Evolutionary conservation across 2,888 invertebrate species (phyloP).

Genomic region (Drosophila rellima): DNA sequence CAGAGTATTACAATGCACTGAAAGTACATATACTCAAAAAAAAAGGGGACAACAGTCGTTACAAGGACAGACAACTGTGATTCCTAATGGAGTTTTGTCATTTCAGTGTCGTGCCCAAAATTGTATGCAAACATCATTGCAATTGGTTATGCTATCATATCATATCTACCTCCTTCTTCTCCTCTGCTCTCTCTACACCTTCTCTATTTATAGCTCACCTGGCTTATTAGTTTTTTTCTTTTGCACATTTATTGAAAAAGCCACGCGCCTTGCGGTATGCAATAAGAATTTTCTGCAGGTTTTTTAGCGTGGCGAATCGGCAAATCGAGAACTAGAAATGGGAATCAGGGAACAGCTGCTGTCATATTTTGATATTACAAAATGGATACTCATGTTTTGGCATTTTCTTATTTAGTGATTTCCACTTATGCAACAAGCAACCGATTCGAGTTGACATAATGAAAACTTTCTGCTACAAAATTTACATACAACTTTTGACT

Average conservation of each 20-base stretch:
- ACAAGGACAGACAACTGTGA: slow-evolving; percentile 46
- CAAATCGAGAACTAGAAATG: slow-evolving; percentile 5
- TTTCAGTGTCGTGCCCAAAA: slow-evolving; percentile 53
- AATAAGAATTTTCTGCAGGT: slow-evolving; percentile 37
- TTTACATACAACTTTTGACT: slow-evolving; percentile 60
- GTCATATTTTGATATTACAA: slow-evolving; percentile 51
- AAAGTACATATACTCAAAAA: slow-evolving; percentile 42
- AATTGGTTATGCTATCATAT: slow-evolving; percentile 26
- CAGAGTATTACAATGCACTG: slow-evolving; percentile 45
- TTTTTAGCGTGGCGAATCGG: slow-evolving; percentile 46
- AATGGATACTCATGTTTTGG: slow-evolving; percentile 41
- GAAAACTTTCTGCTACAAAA: slow-evolving; percentile 44
- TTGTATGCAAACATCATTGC: slow-evolving; percentile 45
- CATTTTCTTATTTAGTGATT: slow-evolving; percentile 54
- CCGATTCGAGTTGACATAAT: slow-evolving; percentile 36
- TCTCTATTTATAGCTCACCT: slow-evolving; percentile 31
- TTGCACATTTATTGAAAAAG: slow-evolving; percentile 50
- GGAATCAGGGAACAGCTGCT: slow-evolving; percentile 40
- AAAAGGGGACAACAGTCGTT: slow-evolving; percentile 6
- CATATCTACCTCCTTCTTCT: neutral
- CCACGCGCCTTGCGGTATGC: slow-evolving; percentile 31
- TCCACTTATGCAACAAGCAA: slow-evolving; percentile 28
- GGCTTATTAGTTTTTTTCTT: slow-evolving; percentile 61
- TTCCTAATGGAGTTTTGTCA: slow-evolving; percentile 79
- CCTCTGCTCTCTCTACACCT: neutral